Percentiles rank a stretch among this genome's conserved stretches.
Evolutionary conservation across 2,888 invertebrate genomes (phyloP).

Genomic region (Rosalia funebris): DNA sequence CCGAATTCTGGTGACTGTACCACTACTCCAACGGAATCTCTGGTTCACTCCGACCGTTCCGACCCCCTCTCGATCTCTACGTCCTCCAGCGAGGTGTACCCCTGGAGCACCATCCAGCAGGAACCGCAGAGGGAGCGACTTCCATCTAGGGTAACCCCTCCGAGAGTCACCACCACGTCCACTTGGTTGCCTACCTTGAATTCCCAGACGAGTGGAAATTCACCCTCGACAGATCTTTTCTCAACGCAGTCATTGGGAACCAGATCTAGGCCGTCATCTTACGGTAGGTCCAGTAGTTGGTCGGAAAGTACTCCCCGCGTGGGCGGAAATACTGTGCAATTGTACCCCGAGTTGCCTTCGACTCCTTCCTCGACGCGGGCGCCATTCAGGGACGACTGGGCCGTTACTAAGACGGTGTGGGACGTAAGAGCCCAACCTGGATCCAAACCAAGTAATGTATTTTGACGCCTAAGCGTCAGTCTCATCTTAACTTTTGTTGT

Average conservation of each 20-base stretch:
- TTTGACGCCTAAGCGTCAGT: no score
- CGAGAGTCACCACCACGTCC: conserved; percentile 45
- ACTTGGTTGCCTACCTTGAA: conserved; percentile 34
- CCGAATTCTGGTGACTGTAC: conserved; percentile 67
- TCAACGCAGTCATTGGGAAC: conserved; percentile 53
- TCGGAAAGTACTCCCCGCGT: conserved; percentile 46
- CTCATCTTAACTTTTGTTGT: no score
- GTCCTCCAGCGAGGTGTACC: conserved; percentile 58
- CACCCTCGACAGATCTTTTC: conserved; percentile 28
- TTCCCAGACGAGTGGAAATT: conserved; percentile 22
- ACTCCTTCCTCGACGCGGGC: conserved; percentile 48
- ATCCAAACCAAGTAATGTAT: no score
- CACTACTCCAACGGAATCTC: conserved; percentile 46
- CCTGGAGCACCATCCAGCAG: conserved; percentile 57
- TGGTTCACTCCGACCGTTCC: conserved; percentile 45
- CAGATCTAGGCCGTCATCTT: conserved; percentile 63
- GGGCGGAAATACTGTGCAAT: conserved; percentile 46
- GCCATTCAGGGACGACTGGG: conserved; percentile 46
- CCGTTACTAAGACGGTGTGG: conserved; percentile 55
- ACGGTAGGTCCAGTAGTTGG: conserved; percentile 67
- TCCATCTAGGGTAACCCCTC: conserved; percentile 45
- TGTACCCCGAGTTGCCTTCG: conserved; percentile 49
- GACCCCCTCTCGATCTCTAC: conserved; percentile 54
- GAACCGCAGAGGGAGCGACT: conserved; percentile 49
- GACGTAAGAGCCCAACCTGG: conserved; percentile 42